These are phyloP conservation scores for Caenorhabditis uteleia DNA, from an alignment of 2,888 invertebrate genomes.

Conservation along the genomic window DNA sequence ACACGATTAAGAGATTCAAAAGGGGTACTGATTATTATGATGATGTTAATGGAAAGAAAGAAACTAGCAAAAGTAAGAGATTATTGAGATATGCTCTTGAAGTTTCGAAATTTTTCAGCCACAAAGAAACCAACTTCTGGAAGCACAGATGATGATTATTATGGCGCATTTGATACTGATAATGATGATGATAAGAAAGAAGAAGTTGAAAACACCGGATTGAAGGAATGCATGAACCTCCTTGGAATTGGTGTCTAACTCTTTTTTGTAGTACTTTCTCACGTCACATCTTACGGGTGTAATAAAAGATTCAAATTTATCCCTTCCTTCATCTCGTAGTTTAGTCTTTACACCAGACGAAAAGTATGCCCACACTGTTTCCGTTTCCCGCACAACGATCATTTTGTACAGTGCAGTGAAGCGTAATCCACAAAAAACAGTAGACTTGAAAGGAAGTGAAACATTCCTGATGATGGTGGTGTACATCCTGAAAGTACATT, in stretches of 20 bases:
- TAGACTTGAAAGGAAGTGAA: no score
- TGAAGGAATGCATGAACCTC: conserved; percentile 45
- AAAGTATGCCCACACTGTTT: no score
- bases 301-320: no score
- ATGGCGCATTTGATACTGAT: conserved; percentile 33
- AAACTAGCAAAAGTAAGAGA: not conserved
- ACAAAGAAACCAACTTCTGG: conserved; percentile 2
- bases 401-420: no score
- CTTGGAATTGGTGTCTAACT: conserved; percentile 38
- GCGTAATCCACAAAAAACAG: no score
- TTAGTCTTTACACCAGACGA: no score
- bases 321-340: no score
- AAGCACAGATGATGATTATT: conserved; percentile 38
- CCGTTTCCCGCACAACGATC: no score
- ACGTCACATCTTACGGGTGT: no score
- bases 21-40: conserved; percentile 44
- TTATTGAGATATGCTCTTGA: not conserved
- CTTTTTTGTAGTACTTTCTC: no score
- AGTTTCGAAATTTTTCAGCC: not conserved
- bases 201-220: conserved; percentile 18
- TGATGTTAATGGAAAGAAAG: conserved; percentile 22
- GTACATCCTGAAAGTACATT: conserved; percentile 26
- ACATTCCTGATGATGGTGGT: no score
- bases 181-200: conserved; percentile 17
- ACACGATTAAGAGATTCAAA: conserved; percentile 33